phyloP scores from a whole-genome alignment of 2,113 vertebrate species.

The Regulus satrapa region DNA sequence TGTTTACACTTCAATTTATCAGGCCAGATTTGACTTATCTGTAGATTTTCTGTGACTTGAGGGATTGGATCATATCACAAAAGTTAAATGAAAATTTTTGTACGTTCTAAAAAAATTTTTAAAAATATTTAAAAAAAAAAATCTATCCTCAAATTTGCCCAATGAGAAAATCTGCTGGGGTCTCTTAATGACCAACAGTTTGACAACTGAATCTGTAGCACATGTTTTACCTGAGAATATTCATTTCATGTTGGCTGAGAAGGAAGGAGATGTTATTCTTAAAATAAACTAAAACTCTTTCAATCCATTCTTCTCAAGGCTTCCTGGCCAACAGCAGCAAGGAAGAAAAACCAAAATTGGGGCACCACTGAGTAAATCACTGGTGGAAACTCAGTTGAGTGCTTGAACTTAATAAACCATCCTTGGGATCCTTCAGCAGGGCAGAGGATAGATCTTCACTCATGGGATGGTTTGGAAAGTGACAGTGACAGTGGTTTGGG shows the following conservation, averaged over 20 bases:
- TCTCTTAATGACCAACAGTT: not conserved
- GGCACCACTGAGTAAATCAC: not conserved
- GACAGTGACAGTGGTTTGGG: not conserved
- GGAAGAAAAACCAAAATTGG: not conserved
- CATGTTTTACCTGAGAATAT: fast-evolving
- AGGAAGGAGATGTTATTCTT: not conserved
- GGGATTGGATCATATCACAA: not conserved
- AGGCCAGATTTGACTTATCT: not conserved
- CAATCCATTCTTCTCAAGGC: not conserved
- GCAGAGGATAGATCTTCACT: not conserved
- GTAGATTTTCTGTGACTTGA: not conserved
- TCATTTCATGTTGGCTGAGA: not conserved
- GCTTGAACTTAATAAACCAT: not conserved
- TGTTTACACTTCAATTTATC: not conserved
- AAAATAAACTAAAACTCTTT: not conserved
- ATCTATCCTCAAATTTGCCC: not conserved
- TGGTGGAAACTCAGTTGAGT: not conserved
- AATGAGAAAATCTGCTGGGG: not conserved
- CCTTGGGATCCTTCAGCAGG: not conserved
- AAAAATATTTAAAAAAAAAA: no score
- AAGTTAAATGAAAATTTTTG: not conserved
- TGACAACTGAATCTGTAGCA: not conserved
- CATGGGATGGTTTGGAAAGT: not conserved
- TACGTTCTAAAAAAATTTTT: not conserved
- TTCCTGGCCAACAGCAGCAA: not conserved